Base-by-base conservation (phyloP, 2,797 vertebrate genomes). In the Linurgus olivaceus region DNA sequence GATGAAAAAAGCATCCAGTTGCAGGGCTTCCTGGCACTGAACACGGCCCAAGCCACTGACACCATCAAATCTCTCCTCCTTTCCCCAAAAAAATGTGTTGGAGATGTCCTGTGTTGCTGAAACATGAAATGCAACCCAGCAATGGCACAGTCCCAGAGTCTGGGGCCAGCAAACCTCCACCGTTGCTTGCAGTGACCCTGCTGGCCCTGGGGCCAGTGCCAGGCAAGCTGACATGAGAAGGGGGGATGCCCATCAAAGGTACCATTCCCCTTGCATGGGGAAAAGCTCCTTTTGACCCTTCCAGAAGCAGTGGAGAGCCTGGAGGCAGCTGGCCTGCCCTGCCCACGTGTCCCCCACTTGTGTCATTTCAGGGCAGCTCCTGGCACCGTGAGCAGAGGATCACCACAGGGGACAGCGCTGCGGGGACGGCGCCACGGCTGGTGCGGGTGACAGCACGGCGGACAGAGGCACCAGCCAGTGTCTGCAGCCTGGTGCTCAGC, bases 371-470 rank as follows among this genome's bases (percentile, higher is more conserved):
- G 97, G 92, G 55, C 55, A 9, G 5, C 0, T 76, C 52, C 68
- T 4, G 4, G 80, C 67, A 35, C 1, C 0, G 4, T 2, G 88
- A 91, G 86, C 61, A 1, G 59, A 66, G 70, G 24, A 26, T 70
- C 7, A 3, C 52, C 6, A 0, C 13, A 1, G 87, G 73, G 72
- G 73, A 50, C 44, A 2, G 67, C 0, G 1, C 7, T 1, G 66
- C 37, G 0, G 79, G 47, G 40, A 91, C 71, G 0, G 87, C 85
- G 0, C 96, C 96, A 0, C 90, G 91, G 68, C 98, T 97, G 86
- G 98, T 99, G 57, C 97, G 96, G 89, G 98, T 99, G 96, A 98
- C 98, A 19, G 98, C 98, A 54, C 98, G 98, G 95, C 98, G 97
- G 85, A 98, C 97, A 7, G 97, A 98, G 92, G 98, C 98, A 83